Evolutionary conservation across 1,140 invertebrate species (phyloP), one percentile per base, ranked within the genome.

Genomic region (Paralvinella palmiformis): DNA sequence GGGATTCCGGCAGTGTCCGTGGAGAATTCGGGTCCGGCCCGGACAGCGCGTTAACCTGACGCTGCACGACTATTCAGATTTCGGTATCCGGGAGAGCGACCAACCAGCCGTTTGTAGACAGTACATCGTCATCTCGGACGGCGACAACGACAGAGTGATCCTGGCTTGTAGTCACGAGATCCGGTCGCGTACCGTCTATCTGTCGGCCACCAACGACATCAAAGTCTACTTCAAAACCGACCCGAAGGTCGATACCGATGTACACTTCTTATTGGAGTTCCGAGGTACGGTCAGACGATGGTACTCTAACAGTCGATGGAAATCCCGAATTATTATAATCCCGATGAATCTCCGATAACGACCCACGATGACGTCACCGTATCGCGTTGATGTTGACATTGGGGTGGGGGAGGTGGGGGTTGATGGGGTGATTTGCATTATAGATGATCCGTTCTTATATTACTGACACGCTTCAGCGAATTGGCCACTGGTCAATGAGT

Each of bases 1-100:
- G 4, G 44, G 57, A 6, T 3, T 35, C 29, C 45, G 20, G 27
- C n/a, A 29, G 27, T 66, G 64, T 24, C 45, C 64, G 6, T 66
- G 64, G 64, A 24, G 36, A 29, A 37, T 66, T 20, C 48, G 56
- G 41, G 64, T 52, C 22, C 45, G 27, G 10, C 59, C 45, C 7
- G 64, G 64, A 24, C 64, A 66, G 50, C 32, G 53, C 32, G 41
- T 66, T 45, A 50, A 66, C 41, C 52, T 66, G n/a, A 55, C 64
- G 22, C 20, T 66, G 59, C 36, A 44, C 29, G 59, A 59, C 41
- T 56, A 62, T 45, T 27, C 58, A 27, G n/a, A 27, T 13, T 57
- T 33, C 55, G 20, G 27, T 32, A 32, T 32, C 27, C 27, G 27
- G 55, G 27, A 27, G 29, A 36, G 22, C 20, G 27, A 22, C 29